Conservation (phyloP, 2,797 vertebrate species). For the Hypotaenidia philippensis region DNA sequence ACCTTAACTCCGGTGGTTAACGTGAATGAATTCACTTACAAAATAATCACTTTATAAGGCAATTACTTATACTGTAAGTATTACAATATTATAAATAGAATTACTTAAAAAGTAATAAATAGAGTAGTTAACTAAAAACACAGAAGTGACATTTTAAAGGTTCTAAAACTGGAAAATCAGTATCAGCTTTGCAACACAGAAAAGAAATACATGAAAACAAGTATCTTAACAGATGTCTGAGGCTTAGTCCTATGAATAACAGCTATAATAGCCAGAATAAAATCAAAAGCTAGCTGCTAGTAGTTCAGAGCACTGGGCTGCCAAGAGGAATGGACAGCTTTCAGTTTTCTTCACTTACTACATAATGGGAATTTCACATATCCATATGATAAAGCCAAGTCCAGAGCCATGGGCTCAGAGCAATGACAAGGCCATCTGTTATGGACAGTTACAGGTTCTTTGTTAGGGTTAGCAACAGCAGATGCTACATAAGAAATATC, state of each 20-base stretch:
- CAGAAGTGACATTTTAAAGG: background rate
- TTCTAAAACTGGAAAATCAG: background rate
- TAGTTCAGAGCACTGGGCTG: background rate
- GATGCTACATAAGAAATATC: fast-evolving
- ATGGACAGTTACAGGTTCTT: background rate
- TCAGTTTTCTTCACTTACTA: background rate
- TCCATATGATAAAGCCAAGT: background rate
- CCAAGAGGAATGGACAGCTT: background rate
- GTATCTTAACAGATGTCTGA: background rate
- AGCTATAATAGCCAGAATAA: background rate
- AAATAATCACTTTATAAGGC: too few relatives aligned
- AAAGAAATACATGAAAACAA: background rate
- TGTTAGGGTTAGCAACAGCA: background rate
- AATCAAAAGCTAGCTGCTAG: background rate
- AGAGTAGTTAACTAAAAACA: background rate
- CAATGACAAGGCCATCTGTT: background rate
- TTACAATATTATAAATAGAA: background rate
- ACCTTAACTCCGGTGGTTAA: background rate
- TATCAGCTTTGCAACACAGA: background rate
- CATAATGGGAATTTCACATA: background rate
- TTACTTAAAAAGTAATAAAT: background rate
- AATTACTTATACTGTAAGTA: too few relatives aligned
- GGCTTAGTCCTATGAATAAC: background rate
- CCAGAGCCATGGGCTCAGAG: background rate
- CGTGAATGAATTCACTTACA: background rate